Evolutionary conservation across 37 sponge, comb jelly and placozoan genomes (phyloP), one percentile per base, ranked within the genome.

Genomic region (Mnemiopsis leidyi): DNA sequence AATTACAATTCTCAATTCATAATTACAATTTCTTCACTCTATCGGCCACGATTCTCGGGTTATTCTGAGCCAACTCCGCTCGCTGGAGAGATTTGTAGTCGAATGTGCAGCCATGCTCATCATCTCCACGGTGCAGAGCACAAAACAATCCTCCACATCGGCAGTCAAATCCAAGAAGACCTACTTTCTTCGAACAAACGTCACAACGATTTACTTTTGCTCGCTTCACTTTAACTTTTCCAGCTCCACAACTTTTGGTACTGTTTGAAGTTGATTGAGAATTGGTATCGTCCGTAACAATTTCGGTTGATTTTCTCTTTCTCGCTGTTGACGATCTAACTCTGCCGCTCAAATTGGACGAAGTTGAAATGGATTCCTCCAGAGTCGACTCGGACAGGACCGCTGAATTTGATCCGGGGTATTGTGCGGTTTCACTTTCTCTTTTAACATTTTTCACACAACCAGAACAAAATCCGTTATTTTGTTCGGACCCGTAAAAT

Each of bases 141-240:
- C 90, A 85, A 39, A 85, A 85, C 48, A 85, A 39, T 1, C 90
- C 90, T 28, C 90, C 90, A 85, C 90, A 85, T 33, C 90, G 23
- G 23, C 90, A 85, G 36, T 85, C 90, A 85, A 85, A 85, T 37
- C 90, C 90, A 1, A 85, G 35, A 7, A 85, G 25, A 28, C 90
- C 90, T 26, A 85, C 90, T 39, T 85, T 85, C 90, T 85, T 85
- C 25, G 23, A 36, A 39, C 90, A 85, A 38, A 85, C 61, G 21
- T 40, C 25, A 40, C 90, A 85, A 39, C 90, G 23, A 26, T 85
- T 85, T 9, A 82, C 36, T 31, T 31, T 32, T 26, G 23, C 21
- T 37, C 82, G 31, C 82, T 85, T 85, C 25, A 39, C 39, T 31
- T 16, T 30, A 71, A 23, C 73, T 3, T 7, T 71, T 71, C 29